Percentiles rank a stretch among this genome's conserved stretches.
These are phyloP conservation scores for Spondyliosoma cantharus DNA, from an alignment of 2,797 vertebrate species.

Conservation along the genomic window DNA sequence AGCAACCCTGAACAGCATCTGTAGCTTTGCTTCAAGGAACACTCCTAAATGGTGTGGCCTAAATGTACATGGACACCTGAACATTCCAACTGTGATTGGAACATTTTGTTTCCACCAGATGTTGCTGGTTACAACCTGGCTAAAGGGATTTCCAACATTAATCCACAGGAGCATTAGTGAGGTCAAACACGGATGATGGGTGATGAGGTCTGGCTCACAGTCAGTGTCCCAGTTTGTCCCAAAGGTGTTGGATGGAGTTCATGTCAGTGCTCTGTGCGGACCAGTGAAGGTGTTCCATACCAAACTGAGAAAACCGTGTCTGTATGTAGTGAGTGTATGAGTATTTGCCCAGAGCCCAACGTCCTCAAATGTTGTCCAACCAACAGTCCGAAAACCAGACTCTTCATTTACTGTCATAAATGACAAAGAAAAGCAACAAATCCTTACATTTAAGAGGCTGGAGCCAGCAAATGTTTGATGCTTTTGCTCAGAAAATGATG, in stretches of 20 bases:
- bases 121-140: background rate
- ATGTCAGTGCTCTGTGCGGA: background rate
- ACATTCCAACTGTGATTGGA: background rate
- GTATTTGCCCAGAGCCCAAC: no score
- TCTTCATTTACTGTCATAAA: no score
- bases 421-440: no score
- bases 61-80: background rate
- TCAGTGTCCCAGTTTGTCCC: background rate
- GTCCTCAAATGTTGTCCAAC: no score
- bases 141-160: slow-evolving; percentile 14
- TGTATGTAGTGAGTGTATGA: background rate
- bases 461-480: no score
- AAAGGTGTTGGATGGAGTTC: slow-evolving; percentile 7
- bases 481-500: no score
- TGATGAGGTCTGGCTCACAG: slow-evolving; percentile 11
- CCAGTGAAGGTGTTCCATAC: background rate
- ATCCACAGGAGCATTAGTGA: slow-evolving; percentile 5
- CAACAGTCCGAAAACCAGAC: no score
- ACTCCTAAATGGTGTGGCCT: background rate
- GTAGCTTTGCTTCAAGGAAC: background rate
- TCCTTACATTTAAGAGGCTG: no score
- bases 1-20: background rate
- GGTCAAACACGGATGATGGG: slow-evolving; percentile 16
- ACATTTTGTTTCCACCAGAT: background rate
- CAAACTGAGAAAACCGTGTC: background rate